Evolutionary conservation across 2,888 invertebrate genomes (phyloP), one percentile per base, ranked within the genome.

Genomic region (Lasioglossum zephyrum): DNA sequence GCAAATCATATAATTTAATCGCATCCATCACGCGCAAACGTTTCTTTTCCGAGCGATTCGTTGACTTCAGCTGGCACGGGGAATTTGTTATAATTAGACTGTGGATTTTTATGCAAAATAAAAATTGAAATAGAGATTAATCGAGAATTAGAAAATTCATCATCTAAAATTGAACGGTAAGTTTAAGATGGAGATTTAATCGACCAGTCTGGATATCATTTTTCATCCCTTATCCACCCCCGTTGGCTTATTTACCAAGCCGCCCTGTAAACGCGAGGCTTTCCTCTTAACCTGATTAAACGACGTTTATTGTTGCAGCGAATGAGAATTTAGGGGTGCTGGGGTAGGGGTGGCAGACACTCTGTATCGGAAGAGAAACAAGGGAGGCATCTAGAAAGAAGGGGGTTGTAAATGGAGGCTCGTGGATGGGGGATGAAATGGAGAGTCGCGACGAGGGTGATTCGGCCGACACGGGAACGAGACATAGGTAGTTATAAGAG

Each of bases 231-330:
- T 53, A 5, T 60, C 60, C 31, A 16, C 16, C 31, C 47, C 66
- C 31, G 18, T 41, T 26, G 60, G 16, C 31, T 31, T 36, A 66
- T 69, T 49, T 75, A 66, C 31, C 63, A 57, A 69, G 53, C 57
- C 63, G 49, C 60, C 72, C 73, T 11, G 47, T 85, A 81, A 66
- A 81, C 77, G 88, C 87, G 84, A 86, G 79, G 77, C 73, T 81
- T 88, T 88, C 87, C 92, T 93, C 91, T 92, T 91, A 92, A 93
- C 90, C 89, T 92, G 93, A 93, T 93, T 92, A 92, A 93, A 89
- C 88, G 89, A 89, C 91, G 89, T 92, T 93, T 92, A 93, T 92
- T 92, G 88, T 87, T 86, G 79, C 81, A 90, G 82, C 81, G 77
- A 85, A 82, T 60, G 81, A 86, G 86, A 84, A 26, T 60, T 26